Base-by-base conservation (phyloP, 1,140 invertebrate genomes). In the Saccostrea glomerata region DNA sequence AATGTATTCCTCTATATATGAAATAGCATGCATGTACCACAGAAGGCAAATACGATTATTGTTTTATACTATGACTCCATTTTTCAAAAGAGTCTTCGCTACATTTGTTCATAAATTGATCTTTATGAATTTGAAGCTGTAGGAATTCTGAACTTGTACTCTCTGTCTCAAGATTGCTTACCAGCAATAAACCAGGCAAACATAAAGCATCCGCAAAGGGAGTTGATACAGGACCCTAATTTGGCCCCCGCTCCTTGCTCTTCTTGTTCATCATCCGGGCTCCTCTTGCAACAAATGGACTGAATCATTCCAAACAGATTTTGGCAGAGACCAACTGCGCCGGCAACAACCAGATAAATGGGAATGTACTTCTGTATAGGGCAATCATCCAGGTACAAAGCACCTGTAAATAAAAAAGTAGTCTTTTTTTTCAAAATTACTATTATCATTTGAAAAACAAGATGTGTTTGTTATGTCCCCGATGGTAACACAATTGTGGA, bases 331-430 rank as follows among this genome's bases (percentile, higher is more conserved):
- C 97, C 97, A 36, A 97, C 96, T 11, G 95, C 96, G 0, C 97
- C 97, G 0, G 97, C 97, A 13, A 98, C 97, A 60, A 98, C 96
- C 96, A 98, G 97, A 94, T 98, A 98, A 17, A 98, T 96, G 0
- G 97, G 97, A 85, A 98, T 97, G 85, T 96, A 96, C 0, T 96
- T 96, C 93, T 98, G 97, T n/a, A 96, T 96, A 0, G 97, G 97
- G 92, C 97, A 98, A 91, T 98, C 97, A 23, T 97, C 95, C 84
- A 97, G 96, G 94, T 97, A 97, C 89, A 97, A 96, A n/a, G 97
- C 96, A 92, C 97, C 97, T 98, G 95, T 47, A 91, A 89, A 73
- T 23, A 17, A 36, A 66, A n/a, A 70, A 60, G 15, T 0, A 47
- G 15, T 63, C 17, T 6, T 20, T 17, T 0, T 63, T 63, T n/a